phyloP scores from a whole-genome alignment of 2,888 invertebrate genomes.

The Lomographa bimaculata region DNA sequence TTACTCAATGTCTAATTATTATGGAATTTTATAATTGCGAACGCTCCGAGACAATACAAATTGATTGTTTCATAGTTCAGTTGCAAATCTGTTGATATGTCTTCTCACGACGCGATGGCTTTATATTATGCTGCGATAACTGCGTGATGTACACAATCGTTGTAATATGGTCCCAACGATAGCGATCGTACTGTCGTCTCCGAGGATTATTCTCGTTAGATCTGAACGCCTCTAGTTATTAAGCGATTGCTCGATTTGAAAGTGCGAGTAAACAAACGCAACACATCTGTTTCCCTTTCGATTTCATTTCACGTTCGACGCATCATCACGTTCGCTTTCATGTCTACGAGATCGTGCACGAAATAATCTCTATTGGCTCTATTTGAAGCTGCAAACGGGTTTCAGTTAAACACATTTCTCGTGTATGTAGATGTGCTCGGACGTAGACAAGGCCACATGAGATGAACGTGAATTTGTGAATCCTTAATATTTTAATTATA shows the following conservation, averaged over 20 bases:
- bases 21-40: conserved; percentile 25
- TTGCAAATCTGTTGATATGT: conserved; percentile 22
- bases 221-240: conserved; percentile 8
- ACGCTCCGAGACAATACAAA: conserved; percentile 24
- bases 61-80: conserved; percentile 20
- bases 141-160: conserved; percentile 22
- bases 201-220: conserved; percentile 19
- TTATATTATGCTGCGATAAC: conserved; percentile 26
- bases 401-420: not conserved
- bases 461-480: conserved; percentile 11
- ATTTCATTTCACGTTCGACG: conserved; percentile 29
- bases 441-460: conserved; percentile 21
- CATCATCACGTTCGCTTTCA: conserved; percentile 29
- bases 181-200: conserved; percentile 29
- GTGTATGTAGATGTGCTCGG: conserved; percentile 12
- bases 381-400: not conserved
- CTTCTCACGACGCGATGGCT: conserved; percentile 20
- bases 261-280: conserved; percentile 23
- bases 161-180: conserved; percentile 35
- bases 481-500: conserved; percentile 7
- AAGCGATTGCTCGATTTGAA: conserved; percentile 28
- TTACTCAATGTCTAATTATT: conserved; percentile 22
- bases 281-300: conserved; percentile 29
- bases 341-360: conserved; percentile 19
- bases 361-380: conserved; percentile 11